Evolutionary conservation across 2,888 invertebrate species (phyloP), one percentile per base, ranked within the genome.

Genomic region (Ochropleura plecta): DNA sequence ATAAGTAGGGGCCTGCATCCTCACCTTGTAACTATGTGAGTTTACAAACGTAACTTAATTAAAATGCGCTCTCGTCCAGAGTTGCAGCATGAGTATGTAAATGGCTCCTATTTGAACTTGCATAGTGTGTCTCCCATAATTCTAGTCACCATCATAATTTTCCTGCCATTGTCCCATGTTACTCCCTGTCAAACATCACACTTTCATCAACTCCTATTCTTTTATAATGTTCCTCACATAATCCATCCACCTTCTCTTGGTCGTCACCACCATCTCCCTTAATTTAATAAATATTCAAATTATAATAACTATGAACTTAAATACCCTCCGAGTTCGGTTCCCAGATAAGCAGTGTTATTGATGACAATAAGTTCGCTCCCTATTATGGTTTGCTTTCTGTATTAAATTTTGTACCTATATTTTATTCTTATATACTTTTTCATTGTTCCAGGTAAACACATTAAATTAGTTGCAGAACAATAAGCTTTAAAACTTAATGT

Each of bases 371-470:
- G 10, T 53, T 53, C n/a, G 55, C 20, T 9, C 30, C 1, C 30
- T 30, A 30, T 30, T 30, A 30, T 30, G 30, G 30, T 30, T 30
- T 30, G 12, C 14, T 57, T 30, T 20, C 30, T 30, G 30, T 57
- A 7, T 30, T 5, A 16, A 55, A 55, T 14, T 40, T 18, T 20
- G 48, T 7, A 18, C 51, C 64, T 12, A n/a, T 62, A 40, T 16
- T 59, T 59, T 9, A 30, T 57, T 57, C 20, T 73, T n/a, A 20
- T 60, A 48, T 60, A 1, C 73, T 7, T 73, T 72, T 60, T 83
- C 87, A 88, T 90, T 93, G 90, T 97, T 97, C 55, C 95, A 97
- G 97, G 92, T 97, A 77, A 97, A 97, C 90, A 97, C 97, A 48
- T 78, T 96, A 74, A 97, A 96, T 85, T 97, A 76, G 42, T 55